Percentiles rank a stretch among this genome's conserved stretches.
phyloP scores from a whole-genome alignment of 2,888 invertebrate species.

The Acheta domesticus region DNA sequence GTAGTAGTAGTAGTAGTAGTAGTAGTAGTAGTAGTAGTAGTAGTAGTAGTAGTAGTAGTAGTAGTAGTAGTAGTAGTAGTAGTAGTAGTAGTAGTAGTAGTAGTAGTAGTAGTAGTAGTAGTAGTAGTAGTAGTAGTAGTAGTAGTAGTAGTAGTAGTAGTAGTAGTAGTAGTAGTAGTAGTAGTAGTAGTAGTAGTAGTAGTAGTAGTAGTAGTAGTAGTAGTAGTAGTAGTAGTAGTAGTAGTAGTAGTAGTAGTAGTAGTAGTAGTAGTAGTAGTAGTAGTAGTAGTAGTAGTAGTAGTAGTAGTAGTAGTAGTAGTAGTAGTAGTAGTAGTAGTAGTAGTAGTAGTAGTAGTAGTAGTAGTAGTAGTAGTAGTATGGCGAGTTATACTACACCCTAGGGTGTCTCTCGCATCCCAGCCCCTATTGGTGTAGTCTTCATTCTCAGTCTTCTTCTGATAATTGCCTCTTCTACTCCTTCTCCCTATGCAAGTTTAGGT shows the following conservation, averaged over 20 bases:
- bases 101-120: not conserved
- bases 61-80: not conserved
- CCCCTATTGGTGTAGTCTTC: too few relatives aligned
- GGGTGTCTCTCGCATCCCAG: too few relatives aligned
- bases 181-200: conserved; percentile 18
- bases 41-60: not conserved
- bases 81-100: not conserved
- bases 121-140: conserved; percentile 18
- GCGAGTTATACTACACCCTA: too few relatives aligned
- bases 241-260: conserved; percentile 18
- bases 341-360: conserved; percentile 18
- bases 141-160: conserved; percentile 18
- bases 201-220: conserved; percentile 18
- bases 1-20: not conserved
- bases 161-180: conserved; percentile 18
- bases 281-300: conserved; percentile 18
- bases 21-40: not conserved
- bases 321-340: conserved; percentile 18
- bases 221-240: conserved; percentile 18
- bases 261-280: conserved; percentile 18
- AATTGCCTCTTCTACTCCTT: too few relatives aligned
- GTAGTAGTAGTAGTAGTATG: conserved; percentile 10
- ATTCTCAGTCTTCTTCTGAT: too few relatives aligned
- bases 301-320: conserved; percentile 18
- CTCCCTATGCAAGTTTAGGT: too few relatives aligned